phyloP scores from a whole-genome alignment of 2,797 vertebrate species.

The Naso thynnoides region DNA sequence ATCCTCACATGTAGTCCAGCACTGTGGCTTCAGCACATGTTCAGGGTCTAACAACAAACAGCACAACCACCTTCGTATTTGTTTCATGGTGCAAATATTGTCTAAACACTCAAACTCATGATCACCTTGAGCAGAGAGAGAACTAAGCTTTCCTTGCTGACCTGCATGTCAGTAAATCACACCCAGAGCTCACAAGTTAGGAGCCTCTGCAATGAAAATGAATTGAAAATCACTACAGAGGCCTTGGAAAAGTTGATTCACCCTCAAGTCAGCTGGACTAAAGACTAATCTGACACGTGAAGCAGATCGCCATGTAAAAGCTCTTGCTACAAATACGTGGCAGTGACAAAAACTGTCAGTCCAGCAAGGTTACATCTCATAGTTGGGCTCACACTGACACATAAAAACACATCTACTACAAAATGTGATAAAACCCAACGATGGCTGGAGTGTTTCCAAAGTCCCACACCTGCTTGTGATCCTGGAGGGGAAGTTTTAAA shows the following conservation, averaged over 20 bases:
- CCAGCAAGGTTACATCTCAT: conserved; percentile 20
- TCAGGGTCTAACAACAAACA: conserved; percentile 33
- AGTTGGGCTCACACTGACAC: conserved; percentile 15
- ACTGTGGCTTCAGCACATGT: conserved; percentile 18
- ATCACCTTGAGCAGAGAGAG: conserved; percentile 45
- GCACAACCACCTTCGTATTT: conserved; percentile 23
- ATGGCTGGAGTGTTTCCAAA: background rate
- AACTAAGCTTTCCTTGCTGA: conserved; percentile 23
- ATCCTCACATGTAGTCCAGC: background rate
- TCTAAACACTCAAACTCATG: conserved; percentile 33
- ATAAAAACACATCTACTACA: background rate
- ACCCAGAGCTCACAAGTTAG: conserved; percentile 58
- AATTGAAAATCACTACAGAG: conserved; percentile 60
- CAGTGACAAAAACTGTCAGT: conserved; percentile 18
- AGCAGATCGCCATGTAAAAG: conserved; percentile 29
- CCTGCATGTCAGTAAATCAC: conserved; percentile 61
- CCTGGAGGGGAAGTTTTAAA: background rate
- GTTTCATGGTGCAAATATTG: conserved; percentile 52
- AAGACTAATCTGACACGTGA: conserved; percentile 50
- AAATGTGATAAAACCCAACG: conserved; percentile 2
- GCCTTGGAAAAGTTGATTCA: conserved; percentile 53
- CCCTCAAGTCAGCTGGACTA: conserved; percentile 41
- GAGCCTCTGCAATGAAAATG: conserved; percentile 51
- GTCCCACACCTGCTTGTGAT: background rate
- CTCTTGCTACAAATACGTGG: conserved; percentile 10